Evolutionary conservation across 2,888 invertebrate species (phyloP), one percentile per base, ranked within the genome.

Genomic region (Ctenicera cuprea): DNA sequence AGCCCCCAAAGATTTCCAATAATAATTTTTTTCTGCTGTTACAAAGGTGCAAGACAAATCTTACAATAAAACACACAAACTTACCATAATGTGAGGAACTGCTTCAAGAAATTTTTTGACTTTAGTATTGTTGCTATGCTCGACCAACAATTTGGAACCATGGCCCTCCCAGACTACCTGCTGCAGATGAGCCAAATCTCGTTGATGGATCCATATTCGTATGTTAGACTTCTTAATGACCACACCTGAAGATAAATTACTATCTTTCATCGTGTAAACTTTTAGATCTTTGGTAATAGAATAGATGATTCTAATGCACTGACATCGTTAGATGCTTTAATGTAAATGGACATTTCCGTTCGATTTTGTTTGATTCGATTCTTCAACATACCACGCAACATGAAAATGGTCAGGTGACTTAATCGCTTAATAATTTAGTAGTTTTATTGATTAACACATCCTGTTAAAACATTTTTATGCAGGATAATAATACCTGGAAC

Each of bases 141-240:
- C 95, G 80, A 93, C 93, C 74, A 94, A 89, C 59, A 97, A 89
- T 78, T 94, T 92, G 71, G 93, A 90, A 0, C 97, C 97, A 83
- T 97, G 95, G 0, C 97, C 97, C 82, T 95, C 95, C 94, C 97
- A 95, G 65, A 97, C 90, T 3, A 97, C 94, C 83, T 94, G 93
- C 87, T 97, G 96, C 80, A 97, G 88, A 80, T 94, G 94, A 63
- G 91, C 92, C 85, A 97, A 91, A 87, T 97, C 96, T 86, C 95
- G 92, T 87, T 97, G 97, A 86, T 97, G 96, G 82, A 97, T 96
- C 97, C 97, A 98, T 89, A 97, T 97, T 80, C 97, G 90, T 78
- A 98, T 97, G 84, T 96, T 97, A 78, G 97, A 94, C 71, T 87
- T 87, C 76, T 87, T 87, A 82, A 95, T 92, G 83, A 94, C 93